phyloP scores from a whole-genome alignment of 2,113 vertebrate genomes.

The Suncus etruscus region DNA sequence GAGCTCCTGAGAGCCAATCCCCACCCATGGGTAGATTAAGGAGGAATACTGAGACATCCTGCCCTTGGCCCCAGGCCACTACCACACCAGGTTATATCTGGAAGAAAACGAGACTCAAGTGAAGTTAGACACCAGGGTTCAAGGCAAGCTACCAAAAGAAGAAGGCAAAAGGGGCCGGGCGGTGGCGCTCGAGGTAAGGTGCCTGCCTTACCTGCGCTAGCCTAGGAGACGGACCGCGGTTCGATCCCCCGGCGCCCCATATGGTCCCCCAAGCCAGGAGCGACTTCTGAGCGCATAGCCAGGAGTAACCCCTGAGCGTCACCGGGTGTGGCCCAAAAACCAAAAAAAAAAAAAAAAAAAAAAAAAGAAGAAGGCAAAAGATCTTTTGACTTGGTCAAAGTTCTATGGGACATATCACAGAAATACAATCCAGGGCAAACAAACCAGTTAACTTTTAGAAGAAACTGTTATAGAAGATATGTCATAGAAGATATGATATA shows the following conservation, averaged over 20 bases:
- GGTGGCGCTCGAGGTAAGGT: too few species aligned
- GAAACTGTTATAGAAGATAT: neutral
- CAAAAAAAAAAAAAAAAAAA: too few species aligned
- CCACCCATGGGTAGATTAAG: neutral
- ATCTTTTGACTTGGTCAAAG: neutral
- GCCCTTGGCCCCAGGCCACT: neutral
- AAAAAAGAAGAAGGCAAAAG: neutral
- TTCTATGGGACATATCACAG: neutral
- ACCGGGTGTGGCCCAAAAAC: too few species aligned
- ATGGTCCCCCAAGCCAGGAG: too few species aligned
- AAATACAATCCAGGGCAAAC: slow-evolving; percentile 13
- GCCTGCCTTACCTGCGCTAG: too few species aligned
- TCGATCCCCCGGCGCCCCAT: too few species aligned
- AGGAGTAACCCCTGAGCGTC: too few species aligned
- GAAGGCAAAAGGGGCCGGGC: neutral
- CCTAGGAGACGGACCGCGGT: too few species aligned
- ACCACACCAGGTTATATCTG: too few species aligned
- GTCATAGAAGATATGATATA: neutral
- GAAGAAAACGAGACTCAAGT: neutral
- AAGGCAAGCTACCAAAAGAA: neutral
- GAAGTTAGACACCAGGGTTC: neutral
- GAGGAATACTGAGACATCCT: neutral
- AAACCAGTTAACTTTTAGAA: neutral
- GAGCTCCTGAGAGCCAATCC: neutral
- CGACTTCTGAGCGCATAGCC: too few species aligned